A percentile compares a stretch with the other conserved stretches of the same genome.
Conservation (phyloP, 2,113 vertebrate genomes). For the Eonycteris spelaea region DNA sequence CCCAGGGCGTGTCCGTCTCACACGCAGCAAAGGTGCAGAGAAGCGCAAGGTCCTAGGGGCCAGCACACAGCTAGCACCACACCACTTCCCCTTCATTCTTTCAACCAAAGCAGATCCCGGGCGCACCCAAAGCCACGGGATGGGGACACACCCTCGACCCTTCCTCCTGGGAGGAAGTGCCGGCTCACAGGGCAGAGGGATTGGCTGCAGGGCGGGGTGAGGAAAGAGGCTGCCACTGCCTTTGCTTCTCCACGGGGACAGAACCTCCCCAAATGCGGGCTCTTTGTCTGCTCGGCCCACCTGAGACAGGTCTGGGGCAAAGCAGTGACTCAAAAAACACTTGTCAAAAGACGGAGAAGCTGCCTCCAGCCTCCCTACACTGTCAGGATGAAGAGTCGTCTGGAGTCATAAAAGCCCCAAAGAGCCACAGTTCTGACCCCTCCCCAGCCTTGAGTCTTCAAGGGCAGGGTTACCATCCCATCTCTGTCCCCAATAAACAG, state of each 20-base stretch:
- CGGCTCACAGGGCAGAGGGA: not conserved
- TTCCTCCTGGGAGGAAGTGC: not conserved
- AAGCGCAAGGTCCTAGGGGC: not conserved
- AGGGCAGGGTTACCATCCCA: not conserved
- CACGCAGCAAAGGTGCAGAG: fast-evolving
- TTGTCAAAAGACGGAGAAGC: not conserved
- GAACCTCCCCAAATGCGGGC: fast-evolving
- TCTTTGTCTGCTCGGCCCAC: not conserved
- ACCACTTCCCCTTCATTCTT: not conserved
- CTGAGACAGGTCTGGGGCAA: not conserved
- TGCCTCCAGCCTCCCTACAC: not conserved
- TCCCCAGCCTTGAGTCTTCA: not conserved
- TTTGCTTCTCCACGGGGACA: not conserved
- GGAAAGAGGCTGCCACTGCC: fast-evolving
- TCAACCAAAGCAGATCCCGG: not conserved
- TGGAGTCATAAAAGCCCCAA: not conserved
- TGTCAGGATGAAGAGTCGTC: not conserved
- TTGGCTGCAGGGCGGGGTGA: fast-evolving
- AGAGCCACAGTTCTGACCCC: not conserved
- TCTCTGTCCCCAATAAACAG: not conserved
- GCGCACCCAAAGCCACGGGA: not conserved
- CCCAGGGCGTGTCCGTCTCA: fast-evolving
- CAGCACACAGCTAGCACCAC: no score
- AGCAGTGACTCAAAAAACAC: fast-evolving
- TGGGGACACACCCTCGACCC: not conserved